Evolutionary conservation across 2,888 invertebrate genomes (phyloP).

Genomic region (Crematogaster levior): DNA sequence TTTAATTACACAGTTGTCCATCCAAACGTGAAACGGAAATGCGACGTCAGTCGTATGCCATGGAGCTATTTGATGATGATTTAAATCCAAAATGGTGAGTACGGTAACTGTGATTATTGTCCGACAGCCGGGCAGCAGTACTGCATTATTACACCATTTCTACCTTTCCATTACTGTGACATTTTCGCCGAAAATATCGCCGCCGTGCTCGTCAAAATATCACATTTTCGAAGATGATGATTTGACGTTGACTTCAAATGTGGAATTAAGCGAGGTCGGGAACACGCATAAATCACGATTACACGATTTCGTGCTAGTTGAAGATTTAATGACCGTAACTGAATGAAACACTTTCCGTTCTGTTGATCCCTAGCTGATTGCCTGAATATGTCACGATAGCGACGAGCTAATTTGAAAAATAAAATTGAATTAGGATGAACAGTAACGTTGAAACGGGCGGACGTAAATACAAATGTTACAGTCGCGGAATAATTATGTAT

Average conservation of each 20-base stretch:
- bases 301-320: background rate
- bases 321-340: constrained; percentile 21
- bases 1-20: constrained; percentile 24
- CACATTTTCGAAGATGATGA: constrained; percentile 11
- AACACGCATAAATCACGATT: constrained; percentile 13
- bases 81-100: constrained; percentile 31
- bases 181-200: constrained; percentile 26
- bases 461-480: constrained; percentile 12
- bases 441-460: background rate
- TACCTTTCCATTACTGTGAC: constrained; percentile 33
- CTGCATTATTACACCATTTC: constrained; percentile 46
- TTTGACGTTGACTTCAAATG: constrained; percentile 23
- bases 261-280: background rate
- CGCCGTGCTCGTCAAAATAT: constrained; percentile 30
- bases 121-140: constrained; percentile 32
- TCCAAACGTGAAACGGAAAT: constrained; percentile 13
- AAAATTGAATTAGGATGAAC: constrained; percentile 24
- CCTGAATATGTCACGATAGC: constrained; percentile 21
- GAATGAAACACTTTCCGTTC: background rate
- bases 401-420: constrained; percentile 22
- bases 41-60: constrained; percentile 22
- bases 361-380: constrained; percentile 19
- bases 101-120: constrained; percentile 10
- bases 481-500: constrained; percentile 26
- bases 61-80: constrained; percentile 38